These are phyloP conservation scores for Nothocercus julius DNA, from an alignment of 2,113 vertebrate genomes.

Conservation along the genomic window DNA sequence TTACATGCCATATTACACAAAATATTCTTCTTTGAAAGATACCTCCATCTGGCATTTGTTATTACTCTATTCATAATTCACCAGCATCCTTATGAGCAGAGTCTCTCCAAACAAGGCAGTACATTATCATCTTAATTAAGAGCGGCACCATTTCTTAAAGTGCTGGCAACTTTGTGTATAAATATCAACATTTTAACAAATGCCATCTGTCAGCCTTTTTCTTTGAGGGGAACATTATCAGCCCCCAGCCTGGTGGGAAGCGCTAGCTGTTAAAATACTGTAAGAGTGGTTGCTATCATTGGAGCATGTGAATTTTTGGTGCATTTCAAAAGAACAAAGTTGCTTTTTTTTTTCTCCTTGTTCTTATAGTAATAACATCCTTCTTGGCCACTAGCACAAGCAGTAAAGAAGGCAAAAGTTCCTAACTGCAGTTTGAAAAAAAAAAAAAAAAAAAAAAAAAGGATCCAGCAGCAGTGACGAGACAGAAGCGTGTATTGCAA, in stretches of 20 bases:
- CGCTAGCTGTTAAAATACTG: conserved; percentile 39
- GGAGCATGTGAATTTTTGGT: neutral
- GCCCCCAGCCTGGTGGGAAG: neutral
- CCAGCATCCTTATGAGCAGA: conserved; percentile 15
- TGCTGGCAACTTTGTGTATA: conserved; percentile 29
- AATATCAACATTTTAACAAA: conserved; percentile 56
- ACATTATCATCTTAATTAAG: conserved; percentile 45
- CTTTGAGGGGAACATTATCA: neutral
- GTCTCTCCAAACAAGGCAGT: conserved; percentile 46
- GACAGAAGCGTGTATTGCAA: fast-evolving
- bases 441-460: neutral
- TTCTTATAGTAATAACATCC: conserved; percentile 32
- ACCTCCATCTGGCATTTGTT: conserved; percentile 53
- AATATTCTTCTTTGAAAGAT: conserved; percentile 42
- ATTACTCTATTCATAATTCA: conserved; percentile 61
- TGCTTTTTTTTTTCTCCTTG: neutral
- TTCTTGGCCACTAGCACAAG: neutral
- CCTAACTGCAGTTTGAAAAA: neutral
- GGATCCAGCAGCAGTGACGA: neutral
- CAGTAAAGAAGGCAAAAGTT: neutral
- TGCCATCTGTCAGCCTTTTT: neutral
- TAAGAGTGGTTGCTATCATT: neutral
- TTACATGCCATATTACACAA: conserved; percentile 40
- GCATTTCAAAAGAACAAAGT: conserved; percentile 1
- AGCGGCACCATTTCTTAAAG: conserved; percentile 23